Evolutionary conservation across 2,888 invertebrate genomes (phyloP).

Genomic region (Thereva nobilitata): DNA sequence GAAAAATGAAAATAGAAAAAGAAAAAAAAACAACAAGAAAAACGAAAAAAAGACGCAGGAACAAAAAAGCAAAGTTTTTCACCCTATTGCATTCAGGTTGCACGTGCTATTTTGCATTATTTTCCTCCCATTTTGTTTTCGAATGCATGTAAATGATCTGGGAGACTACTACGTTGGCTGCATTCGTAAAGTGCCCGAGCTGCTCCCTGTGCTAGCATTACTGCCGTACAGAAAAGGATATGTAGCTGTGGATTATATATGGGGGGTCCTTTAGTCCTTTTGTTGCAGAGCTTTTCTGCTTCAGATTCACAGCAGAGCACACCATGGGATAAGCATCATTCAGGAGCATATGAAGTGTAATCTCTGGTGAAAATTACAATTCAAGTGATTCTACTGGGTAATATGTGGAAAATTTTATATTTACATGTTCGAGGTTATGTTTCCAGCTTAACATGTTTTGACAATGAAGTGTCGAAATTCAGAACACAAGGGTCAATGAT

Average conservation of each 20-base stretch:
- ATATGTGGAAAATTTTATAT: conserved; percentile 33
- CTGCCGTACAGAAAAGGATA: conserved; percentile 14
- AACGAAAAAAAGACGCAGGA: too few relatives aligned
- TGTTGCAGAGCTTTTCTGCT: conserved; percentile 18
- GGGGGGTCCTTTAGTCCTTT: conserved; percentile 4
- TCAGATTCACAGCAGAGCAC: conserved; percentile 29
- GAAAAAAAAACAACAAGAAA: too few relatives aligned
- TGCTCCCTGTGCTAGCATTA: neutral
- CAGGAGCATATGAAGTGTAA: conserved; percentile 34
- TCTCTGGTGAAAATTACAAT: conserved; percentile 32
- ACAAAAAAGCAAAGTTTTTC: conserved; percentile 10
- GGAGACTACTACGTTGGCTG: conserved; percentile 22
- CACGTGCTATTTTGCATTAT: conserved; percentile 35
- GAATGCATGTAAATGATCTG: conserved; percentile 35
- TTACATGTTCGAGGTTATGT: conserved; percentile 19
- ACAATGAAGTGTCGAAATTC: too few relatives aligned
- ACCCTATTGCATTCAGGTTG: conserved; percentile 29
- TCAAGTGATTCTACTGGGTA: conserved; percentile 33
- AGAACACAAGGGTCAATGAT: too few relatives aligned
- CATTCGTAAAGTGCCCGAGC: conserved; percentile 23
- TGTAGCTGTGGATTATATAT: conserved; percentile 2
- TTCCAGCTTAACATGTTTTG: neutral
- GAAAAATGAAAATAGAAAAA: too few relatives aligned
- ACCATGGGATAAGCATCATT: conserved; percentile 31
- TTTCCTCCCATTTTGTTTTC: conserved; percentile 32